Conservation (phyloP, 2,113 vertebrate genomes). For the Madoqua kirkii region DNA sequence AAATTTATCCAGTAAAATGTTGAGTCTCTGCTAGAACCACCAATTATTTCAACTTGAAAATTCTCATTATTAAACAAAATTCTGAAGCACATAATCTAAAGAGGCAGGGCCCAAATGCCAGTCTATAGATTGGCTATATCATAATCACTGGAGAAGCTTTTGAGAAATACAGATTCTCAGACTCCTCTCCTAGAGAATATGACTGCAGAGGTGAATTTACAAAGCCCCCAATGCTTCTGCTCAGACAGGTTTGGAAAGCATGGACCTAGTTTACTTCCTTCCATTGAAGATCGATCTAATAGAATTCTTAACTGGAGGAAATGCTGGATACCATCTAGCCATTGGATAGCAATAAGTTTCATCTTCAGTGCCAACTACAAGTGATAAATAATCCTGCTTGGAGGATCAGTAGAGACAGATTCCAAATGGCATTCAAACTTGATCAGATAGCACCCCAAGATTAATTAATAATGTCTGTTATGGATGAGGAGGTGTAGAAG, state of each 20-base stretch:
- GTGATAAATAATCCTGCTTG: background rate
- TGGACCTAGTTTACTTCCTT: background rate
- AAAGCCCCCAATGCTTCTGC: background rate
- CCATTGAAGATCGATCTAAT: background rate
- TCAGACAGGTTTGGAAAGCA: background rate
- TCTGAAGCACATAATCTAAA: background rate
- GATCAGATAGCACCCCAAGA: background rate
- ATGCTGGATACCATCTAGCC: background rate
- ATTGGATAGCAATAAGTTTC: background rate
- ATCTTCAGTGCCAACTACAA: background rate
- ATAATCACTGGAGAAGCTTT: background rate
- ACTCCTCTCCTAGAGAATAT: background rate
- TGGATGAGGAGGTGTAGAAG: background rate
- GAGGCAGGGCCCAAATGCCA: background rate
- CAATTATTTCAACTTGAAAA: background rate
- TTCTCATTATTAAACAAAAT: background rate
- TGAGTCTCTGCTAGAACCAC: background rate
- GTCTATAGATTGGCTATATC: background rate
- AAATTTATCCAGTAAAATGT: background rate
- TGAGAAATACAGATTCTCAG: background rate
- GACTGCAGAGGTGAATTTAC: background rate
- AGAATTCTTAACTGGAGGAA: conserved; percentile 5
- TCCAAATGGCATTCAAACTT: background rate
- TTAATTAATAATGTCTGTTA: background rate
- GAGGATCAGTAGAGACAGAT: background rate